phyloP scores from a whole-genome alignment of 2,888 invertebrate species.

The Periphyllus acericola region DNA sequence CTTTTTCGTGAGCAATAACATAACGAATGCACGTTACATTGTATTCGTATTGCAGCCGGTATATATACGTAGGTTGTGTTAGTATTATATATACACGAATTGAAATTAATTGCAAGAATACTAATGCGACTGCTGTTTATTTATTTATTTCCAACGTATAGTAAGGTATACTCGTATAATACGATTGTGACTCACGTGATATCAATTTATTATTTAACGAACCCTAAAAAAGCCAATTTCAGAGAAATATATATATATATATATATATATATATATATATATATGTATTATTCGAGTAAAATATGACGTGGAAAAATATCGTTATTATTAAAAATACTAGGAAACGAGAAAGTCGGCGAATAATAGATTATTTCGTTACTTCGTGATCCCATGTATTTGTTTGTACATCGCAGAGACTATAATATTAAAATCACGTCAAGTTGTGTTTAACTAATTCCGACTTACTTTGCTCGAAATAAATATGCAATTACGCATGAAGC shows the following conservation, averaged over 20 bases:
- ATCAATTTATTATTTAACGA: background rate
- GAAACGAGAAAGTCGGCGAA: background rate
- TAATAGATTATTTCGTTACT: no score
- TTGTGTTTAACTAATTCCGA: no score
- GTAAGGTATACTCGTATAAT: no score
- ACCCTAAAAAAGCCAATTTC: background rate
- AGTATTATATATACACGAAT: background rate
- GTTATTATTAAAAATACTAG: background rate
- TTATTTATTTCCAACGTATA: background rate
- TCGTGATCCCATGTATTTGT: no score
- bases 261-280: no score
- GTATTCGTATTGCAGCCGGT: background rate
- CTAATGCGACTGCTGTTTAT: conserved; percentile 2
- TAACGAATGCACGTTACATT: background rate
- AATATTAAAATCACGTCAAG: no score
- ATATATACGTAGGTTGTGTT: background rate
- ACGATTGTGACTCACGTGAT: background rate
- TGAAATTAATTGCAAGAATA: conserved; percentile 1
- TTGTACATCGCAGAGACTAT: no score
- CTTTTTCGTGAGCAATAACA: background rate
- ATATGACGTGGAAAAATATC: background rate
- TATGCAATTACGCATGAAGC: no score
- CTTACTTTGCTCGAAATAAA: no score
- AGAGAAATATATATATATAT: background rate
- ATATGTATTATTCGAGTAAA: no score